These are phyloP conservation scores for Netelia virgata DNA, from an alignment of 2,888 invertebrate species.

Conservation along the genomic window DNA sequence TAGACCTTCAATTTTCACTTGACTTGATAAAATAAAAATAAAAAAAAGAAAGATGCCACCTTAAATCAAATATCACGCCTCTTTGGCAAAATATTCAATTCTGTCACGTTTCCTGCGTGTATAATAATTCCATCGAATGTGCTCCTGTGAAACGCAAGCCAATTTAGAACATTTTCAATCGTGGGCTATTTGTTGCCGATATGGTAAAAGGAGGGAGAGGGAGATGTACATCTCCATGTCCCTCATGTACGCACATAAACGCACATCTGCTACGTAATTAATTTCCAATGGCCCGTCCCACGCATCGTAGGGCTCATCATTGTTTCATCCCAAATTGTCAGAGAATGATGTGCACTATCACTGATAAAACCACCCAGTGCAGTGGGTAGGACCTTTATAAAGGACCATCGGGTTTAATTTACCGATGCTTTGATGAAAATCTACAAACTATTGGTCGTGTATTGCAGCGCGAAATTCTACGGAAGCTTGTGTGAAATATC, in stretches of 20 bases:
- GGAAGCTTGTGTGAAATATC: no score
- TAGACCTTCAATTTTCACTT: neutral
- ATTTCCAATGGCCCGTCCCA: conserved; percentile 32
- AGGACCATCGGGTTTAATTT: conserved; percentile 20
- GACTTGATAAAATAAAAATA: neutral
- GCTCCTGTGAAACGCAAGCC: neutral
- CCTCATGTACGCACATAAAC: neutral
- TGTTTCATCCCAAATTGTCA: conserved; percentile 10
- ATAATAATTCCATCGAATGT: neutral
- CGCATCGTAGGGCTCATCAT: neutral
- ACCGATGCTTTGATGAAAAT: conserved; percentile 7
- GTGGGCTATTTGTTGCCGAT: no score
- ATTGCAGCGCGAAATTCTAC: neutral
- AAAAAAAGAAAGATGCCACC: neutral
- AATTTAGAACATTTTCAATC: neutral
- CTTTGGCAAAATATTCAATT: neutral
- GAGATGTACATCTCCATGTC: no score
- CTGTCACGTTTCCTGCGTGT: neutral
- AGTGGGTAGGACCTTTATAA: neutral
- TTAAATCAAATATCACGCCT: neutral
- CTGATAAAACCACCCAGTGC: neutral
- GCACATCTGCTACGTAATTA: neutral
- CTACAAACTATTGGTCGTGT: neutral
- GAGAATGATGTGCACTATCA: neutral
- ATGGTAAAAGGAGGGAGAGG: no score